Base-by-base conservation (phyloP, 1,140 invertebrate genomes). In the Aphelinus certus region DNA sequence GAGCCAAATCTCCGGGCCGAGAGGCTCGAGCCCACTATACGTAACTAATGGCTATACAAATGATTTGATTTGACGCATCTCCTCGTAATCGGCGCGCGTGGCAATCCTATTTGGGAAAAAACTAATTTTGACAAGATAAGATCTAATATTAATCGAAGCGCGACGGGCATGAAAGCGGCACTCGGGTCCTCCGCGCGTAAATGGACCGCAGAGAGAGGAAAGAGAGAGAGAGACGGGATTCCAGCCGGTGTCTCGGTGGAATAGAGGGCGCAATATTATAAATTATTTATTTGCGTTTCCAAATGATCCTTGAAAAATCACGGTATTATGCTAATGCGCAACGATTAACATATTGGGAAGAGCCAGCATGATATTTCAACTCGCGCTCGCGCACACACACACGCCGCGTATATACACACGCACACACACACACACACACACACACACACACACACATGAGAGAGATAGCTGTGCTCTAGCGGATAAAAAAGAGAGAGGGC, bases 281-380 rank as follows among this genome's bases (percentile, higher is more conserved):
- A 88, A 88, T 88, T 88, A 87, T 88, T 88, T 88, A 88, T 88
- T 88, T 88, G 85, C 83, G 83, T 87, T 87, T 87, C 82, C 81
- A 87, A 88, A 87, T 86, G 86, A 86, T 86, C 79, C 84, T 83
- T 87, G 86, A 88, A 86, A 87, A 88, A 88, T 88, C 86, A 86
- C 83, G 78, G 83, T 86, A 87, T 87, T 88, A 88, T 88, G 87
- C 84, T 88, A 88, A 88, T 87, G 76, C 26, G 26, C 78, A 70
- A 78, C 77, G 86, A 88, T 88, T 88, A 88, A 87, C 86, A 88
- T 88, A 88, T 85, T 80, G 83, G 81, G 79, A 84, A 81, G 65
- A 69, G 71, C 81, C 81, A 79, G 80, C 80, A 80, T 83, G 84
- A 88, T 88, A 88, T 86, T 88, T 88, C 84, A 88, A 84, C 82